Evolutionary conservation across 2,888 invertebrate species (phyloP).

Genomic region (Schizaphis graminum): DNA sequence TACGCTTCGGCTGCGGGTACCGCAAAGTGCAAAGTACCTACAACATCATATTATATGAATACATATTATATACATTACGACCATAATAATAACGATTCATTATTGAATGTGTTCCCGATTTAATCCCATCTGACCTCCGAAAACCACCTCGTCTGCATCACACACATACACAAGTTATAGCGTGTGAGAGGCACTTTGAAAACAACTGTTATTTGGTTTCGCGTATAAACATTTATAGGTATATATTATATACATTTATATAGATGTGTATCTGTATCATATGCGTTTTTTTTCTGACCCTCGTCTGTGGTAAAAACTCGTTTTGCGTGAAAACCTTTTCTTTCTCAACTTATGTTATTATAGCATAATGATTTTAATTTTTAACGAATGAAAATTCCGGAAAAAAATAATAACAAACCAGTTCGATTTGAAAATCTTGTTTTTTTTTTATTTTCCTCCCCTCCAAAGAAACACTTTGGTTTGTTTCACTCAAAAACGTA

Average conservation of each 20-base stretch:
- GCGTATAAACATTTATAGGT: background rate
- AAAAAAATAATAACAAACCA: conserved; percentile 17
- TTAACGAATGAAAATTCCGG: background rate
- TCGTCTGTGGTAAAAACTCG: conserved; percentile 19
- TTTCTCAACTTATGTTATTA: background rate
- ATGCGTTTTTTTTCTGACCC: background rate
- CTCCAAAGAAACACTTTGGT: background rate
- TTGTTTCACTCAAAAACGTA: background rate
- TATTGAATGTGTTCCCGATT: conserved; percentile 6
- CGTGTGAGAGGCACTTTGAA: background rate
- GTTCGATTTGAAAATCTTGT: conserved; percentile 22
- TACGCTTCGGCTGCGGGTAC: background rate
- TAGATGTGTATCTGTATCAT: conserved; percentile 9
- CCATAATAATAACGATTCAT: conserved; percentile 25
- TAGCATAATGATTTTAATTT: background rate
- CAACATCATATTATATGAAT: background rate
- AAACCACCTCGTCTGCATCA: background rate
- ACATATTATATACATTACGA: background rate
- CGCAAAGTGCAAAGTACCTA: background rate
- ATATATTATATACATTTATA: background rate
- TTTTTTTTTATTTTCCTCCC: background rate
- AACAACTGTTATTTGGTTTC: conserved; percentile 52
- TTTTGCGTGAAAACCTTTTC: conserved; percentile 28
- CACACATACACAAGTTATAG: background rate
- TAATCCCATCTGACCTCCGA: background rate